Percentiles rank a stretch among this genome's conserved stretches.
Conservation (phyloP, 2,113 vertebrate species). For the Gobiocypris rarus region DNA sequence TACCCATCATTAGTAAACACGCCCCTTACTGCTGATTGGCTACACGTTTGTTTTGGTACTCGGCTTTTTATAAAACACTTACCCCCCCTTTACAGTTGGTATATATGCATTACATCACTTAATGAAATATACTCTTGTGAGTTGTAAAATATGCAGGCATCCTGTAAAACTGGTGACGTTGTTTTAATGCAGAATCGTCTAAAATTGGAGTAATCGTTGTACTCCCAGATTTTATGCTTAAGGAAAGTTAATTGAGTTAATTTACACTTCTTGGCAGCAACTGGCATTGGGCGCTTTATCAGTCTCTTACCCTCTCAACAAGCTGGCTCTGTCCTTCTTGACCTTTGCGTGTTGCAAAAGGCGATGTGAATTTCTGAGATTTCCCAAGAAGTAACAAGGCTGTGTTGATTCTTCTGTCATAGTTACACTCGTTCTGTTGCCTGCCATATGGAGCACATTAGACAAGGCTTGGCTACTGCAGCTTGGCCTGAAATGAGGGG, state of each 20-base stretch:
- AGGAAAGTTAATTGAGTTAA: constrained; percentile 12
- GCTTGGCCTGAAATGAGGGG: constrained; percentile 9
- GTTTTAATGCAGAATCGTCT: not conserved
- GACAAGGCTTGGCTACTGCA: constrained; percentile 16
- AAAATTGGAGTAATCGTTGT: not conserved
- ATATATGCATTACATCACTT: too few relatives aligned
- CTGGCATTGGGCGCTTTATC: not conserved
- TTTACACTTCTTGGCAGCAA: not conserved
- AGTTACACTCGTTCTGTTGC: constrained; percentile 14
- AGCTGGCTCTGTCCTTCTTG: constrained; percentile 3
- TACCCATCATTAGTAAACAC: too few relatives aligned
- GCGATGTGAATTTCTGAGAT: constrained; percentile 28
- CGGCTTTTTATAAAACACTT: too few relatives aligned
- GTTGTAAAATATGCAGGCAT: too few relatives aligned
- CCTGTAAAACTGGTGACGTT: too few relatives aligned
- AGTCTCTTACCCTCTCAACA: not conserved
- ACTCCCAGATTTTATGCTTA: too few relatives aligned
- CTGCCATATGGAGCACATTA: constrained; percentile 58
- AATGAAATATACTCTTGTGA: too few relatives aligned
- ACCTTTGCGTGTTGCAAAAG: constrained; percentile 31
- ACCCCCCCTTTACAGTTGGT: too few relatives aligned
- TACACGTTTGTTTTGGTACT: too few relatives aligned
- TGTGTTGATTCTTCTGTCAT: constrained; percentile 39
- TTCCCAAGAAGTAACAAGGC: constrained; percentile 16
- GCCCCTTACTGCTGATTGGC: too few relatives aligned